Evolutionary conservation across 2,113 vertebrate genomes (phyloP).

Genomic region (Phaethon lepturus): DNA sequence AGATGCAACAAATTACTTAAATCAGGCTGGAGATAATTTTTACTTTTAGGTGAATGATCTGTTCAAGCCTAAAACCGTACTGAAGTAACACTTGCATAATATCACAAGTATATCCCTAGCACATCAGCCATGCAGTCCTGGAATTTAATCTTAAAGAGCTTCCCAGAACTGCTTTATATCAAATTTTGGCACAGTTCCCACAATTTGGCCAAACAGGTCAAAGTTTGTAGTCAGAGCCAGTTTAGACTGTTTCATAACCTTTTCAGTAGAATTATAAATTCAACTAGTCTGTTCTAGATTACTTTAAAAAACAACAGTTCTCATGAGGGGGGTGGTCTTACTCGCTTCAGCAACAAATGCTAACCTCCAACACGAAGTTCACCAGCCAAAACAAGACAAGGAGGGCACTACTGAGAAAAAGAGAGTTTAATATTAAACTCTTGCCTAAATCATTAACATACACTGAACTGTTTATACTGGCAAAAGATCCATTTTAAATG

Average conservation of each 20-base stretch:
- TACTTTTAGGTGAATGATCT: background rate
- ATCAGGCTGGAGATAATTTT: background rate
- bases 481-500: background rate
- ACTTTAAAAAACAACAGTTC: constrained; percentile 18
- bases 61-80: background rate
- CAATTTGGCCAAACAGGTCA: constrained; percentile 60
- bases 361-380: background rate
- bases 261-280: constrained; percentile 66
- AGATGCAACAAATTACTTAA: background rate
- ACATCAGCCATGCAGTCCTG: constrained; percentile 35
- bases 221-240: constrained; percentile 60
- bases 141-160: constrained; percentile 43
- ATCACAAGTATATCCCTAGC: background rate
- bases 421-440: constrained; percentile 2
- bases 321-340: background rate
- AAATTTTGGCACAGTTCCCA: constrained; percentile 52
- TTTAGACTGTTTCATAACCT: constrained; percentile 68
- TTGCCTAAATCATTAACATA: constrained; percentile 19
- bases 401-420: background rate
- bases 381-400: background rate
- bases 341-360: background rate
- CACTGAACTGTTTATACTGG: background rate
- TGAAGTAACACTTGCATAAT: background rate
- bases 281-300: constrained; percentile 53
- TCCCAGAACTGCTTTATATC: constrained; percentile 58